These are phyloP conservation scores for Ferrisia virgata DNA, from an alignment of 2,888 invertebrate species.

Conservation along the genomic window DNA sequence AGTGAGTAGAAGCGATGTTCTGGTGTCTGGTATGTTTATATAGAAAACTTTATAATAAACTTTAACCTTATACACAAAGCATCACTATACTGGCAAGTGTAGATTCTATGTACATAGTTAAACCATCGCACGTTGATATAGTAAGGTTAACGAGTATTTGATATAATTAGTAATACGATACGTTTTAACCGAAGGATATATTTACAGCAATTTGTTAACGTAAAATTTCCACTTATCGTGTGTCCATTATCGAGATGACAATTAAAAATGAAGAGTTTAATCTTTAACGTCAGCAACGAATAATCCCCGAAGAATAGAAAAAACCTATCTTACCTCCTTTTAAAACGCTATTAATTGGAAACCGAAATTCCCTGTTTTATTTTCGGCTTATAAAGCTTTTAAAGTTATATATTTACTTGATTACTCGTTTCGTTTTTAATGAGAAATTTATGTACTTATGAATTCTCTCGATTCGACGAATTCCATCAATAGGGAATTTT, in stretches of 20 bases:
- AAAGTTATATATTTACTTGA: slow-evolving; percentile 23
- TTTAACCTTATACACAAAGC: slow-evolving; percentile 11
- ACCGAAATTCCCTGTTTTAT: neutral
- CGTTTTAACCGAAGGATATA: neutral
- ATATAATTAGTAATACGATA: slow-evolving; percentile 28
- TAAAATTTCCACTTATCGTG: neutral
- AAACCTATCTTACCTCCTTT: neutral
- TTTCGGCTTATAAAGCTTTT: slow-evolving; percentile 6
- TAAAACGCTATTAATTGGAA: slow-evolving; percentile 23
- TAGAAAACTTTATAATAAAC: slow-evolving; percentile 7
- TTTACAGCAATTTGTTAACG: neutral
- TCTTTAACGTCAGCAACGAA: neutral
- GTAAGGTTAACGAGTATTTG: slow-evolving; percentile 18
- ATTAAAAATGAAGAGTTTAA: slow-evolving; percentile 28
- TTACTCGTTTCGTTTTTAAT: slow-evolving; percentile 4
- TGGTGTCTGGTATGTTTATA: neutral
- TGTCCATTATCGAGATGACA: slow-evolving; percentile 16
- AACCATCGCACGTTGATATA: neutral
- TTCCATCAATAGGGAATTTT: neutral
- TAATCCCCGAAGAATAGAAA: neutral
- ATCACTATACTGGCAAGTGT: neutral
- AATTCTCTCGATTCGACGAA: neutral
- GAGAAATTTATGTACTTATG: neutral
- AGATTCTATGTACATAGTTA: neutral
- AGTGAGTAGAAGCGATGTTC: neutral